phyloP scores from a whole-genome alignment of 2,113 vertebrate genomes.

The Rissa tridactyla region DNA sequence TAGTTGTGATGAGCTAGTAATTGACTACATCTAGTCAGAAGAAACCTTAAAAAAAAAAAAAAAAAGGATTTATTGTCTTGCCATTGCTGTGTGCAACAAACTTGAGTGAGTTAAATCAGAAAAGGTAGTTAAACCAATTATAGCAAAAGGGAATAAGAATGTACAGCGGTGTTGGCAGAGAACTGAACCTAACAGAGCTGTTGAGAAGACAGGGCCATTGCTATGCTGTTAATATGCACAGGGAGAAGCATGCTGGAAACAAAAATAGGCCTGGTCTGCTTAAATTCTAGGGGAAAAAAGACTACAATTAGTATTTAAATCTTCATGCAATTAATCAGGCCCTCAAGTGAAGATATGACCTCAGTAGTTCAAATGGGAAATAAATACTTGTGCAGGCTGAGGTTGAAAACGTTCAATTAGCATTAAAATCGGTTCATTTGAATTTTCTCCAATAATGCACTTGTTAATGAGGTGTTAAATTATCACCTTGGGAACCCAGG shows the following conservation, averaged over 20 bases:
- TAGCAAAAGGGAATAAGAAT: not conserved
- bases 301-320: not conserved
- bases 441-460: constrained; percentile 65
- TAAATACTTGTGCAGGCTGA: constrained; percentile 10
- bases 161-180: not conserved
- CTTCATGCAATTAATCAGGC: not conserved
- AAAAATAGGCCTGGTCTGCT: not conserved
- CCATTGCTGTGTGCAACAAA: not conserved
- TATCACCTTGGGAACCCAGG: constrained; percentile 60
- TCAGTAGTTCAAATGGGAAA: not conserved
- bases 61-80: not conserved
- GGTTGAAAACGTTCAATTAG: constrained; percentile 60
- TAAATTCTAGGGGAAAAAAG: not conserved
- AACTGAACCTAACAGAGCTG: not conserved
- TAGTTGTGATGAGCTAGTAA: not conserved
- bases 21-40: not conserved
- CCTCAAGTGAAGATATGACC: not conserved
- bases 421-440: constrained; percentile 59
- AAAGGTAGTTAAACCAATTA: not conserved
- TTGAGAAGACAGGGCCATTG: not conserved
- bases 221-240: not conserved
- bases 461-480: constrained; percentile 75
- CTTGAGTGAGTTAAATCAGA: not conserved
- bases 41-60: not conserved
- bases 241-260: not conserved